Base-by-base conservation (phyloP, 2,888 invertebrate species). In the Drosophila longiperda region DNA sequence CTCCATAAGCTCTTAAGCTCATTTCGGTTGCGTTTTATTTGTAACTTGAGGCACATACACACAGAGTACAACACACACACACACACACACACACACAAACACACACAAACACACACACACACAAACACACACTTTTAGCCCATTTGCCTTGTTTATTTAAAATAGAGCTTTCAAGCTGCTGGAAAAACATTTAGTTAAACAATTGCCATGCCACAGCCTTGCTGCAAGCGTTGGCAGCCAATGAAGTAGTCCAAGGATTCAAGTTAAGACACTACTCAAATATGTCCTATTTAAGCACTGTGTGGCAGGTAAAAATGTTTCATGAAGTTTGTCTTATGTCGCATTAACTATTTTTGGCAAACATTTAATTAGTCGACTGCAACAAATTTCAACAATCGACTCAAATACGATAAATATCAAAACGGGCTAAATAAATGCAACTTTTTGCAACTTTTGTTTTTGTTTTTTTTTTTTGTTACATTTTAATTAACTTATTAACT, bases 21-120 rank as follows among this genome's bases (percentile, higher is more conserved):
- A 89, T 85, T 85, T 85, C 68, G 90, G 85, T 85, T 89, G 86
- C 86, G 86, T 85, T 89, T 88, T 85, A 85, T 85, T 89, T 89
- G 85, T 89, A 89, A 88, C 90, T 89, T 75, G 75, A 88, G 78
- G 86, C 85, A 82, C 73, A 71, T 67, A 57, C 58, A 65, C 72
- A 48, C 38, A 74, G 65, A 26, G 26, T 64, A 49, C 29, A 53
- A 67, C 57, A 57, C 52, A 58, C 52, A 57, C 57, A 57, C 52
- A 58, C 52, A 57, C 60, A 36, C 49, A 64, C 45, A 60, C 23
- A 58, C 48, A 42, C 20, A 54, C 50, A 57, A 63, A 42, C 34
- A 71, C 62, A 17, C 17, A 38, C 0, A 17, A 2, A 32, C 63
- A 58, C 23, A 65, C 53, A 58, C 50, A 52, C 52, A 55, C 55